Evolutionary conservation across 2,113 vertebrate species (phyloP), one percentile per base, ranked within the genome.

Genomic region (Coturnix japonica): DNA sequence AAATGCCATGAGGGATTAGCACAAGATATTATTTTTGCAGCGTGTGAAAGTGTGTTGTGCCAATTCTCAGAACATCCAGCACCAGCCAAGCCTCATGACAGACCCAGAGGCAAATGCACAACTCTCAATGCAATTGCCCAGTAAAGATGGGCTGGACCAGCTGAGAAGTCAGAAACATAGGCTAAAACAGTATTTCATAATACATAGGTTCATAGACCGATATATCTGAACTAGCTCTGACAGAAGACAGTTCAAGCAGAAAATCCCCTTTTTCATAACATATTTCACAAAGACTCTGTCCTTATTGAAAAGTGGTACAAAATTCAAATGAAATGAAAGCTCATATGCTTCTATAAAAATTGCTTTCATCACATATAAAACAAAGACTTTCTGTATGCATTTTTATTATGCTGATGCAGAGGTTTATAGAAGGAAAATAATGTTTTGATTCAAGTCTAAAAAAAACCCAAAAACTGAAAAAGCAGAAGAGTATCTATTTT

Each of bases 21-120:
- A 75, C 92, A 92, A 95, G 93, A 95, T 91, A 93, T 95, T 74
- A 93, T 93, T 95, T 95, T 92, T 94, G 75, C 81, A 95, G 95
- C 64, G 18, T 94, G 88, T 95, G 94, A 96, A 96, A 96, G 54
- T 49, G 46, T 63, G 61, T 75, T 89, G 75, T 85, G 90, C 84
- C 94, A 90, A 63, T 95, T 95, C 92, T 95, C 94, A 95, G 90
- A 94, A 95, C 26, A 92, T 95, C 93, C 91, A 78, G 81, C 72
- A 85, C 91, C 87, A 87, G 92, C 60, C 87, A 89, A 94, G 61
- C 64, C 91, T 89, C 81, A 89, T 89, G 94, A 93, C 94, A 96
- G 92, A 93, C 67, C 92, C 87, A 92, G 81, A 83, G 94, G 92
- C 93, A 90, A 95, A 51, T 17, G 70, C 57, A 65, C 26, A 64